Conservation (phyloP, 2,888 invertebrate genomes). For the Chymomyza caudatula region DNA sequence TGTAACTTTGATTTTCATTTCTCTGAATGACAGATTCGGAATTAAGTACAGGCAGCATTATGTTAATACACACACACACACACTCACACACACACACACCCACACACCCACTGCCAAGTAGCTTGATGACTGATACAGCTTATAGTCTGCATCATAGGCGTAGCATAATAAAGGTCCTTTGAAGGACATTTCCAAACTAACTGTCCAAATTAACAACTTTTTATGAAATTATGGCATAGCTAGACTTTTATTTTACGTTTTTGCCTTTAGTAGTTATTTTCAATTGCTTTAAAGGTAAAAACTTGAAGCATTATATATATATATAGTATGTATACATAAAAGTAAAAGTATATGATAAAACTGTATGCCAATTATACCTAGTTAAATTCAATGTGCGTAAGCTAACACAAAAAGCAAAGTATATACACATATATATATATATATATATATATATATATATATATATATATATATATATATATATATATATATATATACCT, state of each 20-base stretch:
- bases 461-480: constrained; percentile 29
- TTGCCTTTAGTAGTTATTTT: constrained; percentile 34
- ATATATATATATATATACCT: constrained; percentile 29
- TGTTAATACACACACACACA: too few relatives aligned
- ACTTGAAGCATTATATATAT: constrained; percentile 11
- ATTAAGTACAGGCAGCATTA: too few relatives aligned
- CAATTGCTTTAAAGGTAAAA: constrained; percentile 23
- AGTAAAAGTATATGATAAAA: constrained; percentile 2
- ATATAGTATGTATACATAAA: background rate
- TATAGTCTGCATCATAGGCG: too few relatives aligned
- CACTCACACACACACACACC: too few relatives aligned
- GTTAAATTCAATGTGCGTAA: constrained; percentile 27
- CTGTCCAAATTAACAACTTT: too few relatives aligned
- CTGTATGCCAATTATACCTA: constrained; percentile 38
- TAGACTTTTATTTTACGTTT: too few relatives aligned
- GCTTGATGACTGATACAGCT: too few relatives aligned
- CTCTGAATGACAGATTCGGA: background rate
- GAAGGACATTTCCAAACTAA: too few relatives aligned
- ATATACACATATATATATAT: constrained; percentile 12
- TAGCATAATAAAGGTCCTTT: too few relatives aligned
- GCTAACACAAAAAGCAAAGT: constrained; percentile 1
- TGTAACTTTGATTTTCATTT: background rate
- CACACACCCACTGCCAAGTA: too few relatives aligned
- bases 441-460: constrained; percentile 8
- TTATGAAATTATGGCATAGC: too few relatives aligned